Percentiles rank a stretch among this genome's conserved stretches.
Conservation (phyloP, 2,113 vertebrate genomes). For the Calonectris borealis region DNA sequence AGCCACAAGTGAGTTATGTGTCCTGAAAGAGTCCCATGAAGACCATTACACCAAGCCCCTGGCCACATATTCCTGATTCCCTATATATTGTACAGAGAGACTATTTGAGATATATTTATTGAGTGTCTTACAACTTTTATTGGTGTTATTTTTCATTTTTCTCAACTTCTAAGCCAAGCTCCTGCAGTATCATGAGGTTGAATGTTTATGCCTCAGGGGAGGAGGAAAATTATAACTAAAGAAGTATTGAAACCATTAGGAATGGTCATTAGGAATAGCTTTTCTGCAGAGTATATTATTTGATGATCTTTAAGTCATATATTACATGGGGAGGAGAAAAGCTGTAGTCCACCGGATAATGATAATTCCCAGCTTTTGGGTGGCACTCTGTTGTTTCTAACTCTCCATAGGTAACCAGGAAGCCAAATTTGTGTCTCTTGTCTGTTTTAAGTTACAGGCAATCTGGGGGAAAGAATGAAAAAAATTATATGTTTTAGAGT, state of each 20-base stretch:
- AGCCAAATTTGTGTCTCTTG: not conserved
- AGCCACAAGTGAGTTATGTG: not conserved
- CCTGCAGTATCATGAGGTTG: not conserved
- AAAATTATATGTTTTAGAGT: not conserved
- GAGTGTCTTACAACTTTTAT: conserved; percentile 29
- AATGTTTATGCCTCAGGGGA: conserved; percentile 59
- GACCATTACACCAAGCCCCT: not conserved
- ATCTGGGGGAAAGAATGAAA: not conserved
- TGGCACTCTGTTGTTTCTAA: not conserved
- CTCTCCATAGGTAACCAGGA: not conserved
- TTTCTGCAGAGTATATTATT: not conserved
- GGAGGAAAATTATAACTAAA: conserved; percentile 43
- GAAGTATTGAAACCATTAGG: conserved; percentile 43
- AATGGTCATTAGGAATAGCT: conserved; percentile 21
- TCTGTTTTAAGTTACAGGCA: not conserved
- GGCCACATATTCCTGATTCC: not conserved
- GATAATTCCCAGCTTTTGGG: not conserved
- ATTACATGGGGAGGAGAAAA: not conserved
- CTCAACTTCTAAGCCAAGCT: conserved; percentile 19
- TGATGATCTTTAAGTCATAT: not conserved
- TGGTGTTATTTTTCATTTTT: conserved; percentile 48
- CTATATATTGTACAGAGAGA: not conserved
- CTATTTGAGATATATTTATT: conserved; percentile 25
- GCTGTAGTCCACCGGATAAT: not conserved
- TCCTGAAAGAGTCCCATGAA: not conserved